A percentile compares a stretch with the other conserved stretches of the same genome.
Evolutionary conservation across 2,888 invertebrate species (phyloP).

Genomic region (Rhingia rostrata): DNA sequence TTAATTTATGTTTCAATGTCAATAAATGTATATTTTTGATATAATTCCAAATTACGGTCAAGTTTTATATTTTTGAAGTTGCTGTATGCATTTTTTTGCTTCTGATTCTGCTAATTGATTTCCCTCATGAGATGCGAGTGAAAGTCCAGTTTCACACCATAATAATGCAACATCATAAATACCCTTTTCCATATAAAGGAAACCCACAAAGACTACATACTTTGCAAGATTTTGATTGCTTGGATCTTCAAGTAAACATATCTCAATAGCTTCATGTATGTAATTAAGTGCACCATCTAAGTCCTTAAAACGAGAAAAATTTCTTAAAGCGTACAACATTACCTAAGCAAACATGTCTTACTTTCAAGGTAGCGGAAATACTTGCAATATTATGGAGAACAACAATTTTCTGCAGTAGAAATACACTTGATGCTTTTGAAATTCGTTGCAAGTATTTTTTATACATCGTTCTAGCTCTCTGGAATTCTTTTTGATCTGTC

Average conservation of each 20-base stretch:
- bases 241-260: slow-evolving; percentile 81
- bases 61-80: slow-evolving; percentile 47
- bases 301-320: slow-evolving; percentile 73
- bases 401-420: slow-evolving; percentile 83
- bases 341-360: slow-evolving; percentile 8
- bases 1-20: no score
- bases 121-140: slow-evolving; percentile 76
- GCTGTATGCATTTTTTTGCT: slow-evolving; percentile 61
- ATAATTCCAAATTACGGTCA: background rate
- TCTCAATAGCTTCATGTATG: slow-evolving; percentile 82
- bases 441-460: slow-evolving; percentile 82
- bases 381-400: slow-evolving; percentile 83
- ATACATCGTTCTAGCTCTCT: slow-evolving; percentile 80
- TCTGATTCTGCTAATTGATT: slow-evolving; percentile 64
- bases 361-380: slow-evolving; percentile 66
- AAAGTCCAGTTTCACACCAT: slow-evolving; percentile 81
- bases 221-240: slow-evolving; percentile 82
- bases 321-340: background rate
- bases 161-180: slow-evolving; percentile 79
- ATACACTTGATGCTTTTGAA: slow-evolving; percentile 81
- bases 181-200: slow-evolving; percentile 81
- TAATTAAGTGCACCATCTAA: slow-evolving; percentile 82
- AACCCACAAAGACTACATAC: slow-evolving; percentile 82
- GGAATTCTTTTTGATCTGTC: slow-evolving; percentile 77
- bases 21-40: no score